Evolutionary conservation across 1,140 invertebrate genomes (phyloP).

Genomic region (Antheraea pernyi): DNA sequence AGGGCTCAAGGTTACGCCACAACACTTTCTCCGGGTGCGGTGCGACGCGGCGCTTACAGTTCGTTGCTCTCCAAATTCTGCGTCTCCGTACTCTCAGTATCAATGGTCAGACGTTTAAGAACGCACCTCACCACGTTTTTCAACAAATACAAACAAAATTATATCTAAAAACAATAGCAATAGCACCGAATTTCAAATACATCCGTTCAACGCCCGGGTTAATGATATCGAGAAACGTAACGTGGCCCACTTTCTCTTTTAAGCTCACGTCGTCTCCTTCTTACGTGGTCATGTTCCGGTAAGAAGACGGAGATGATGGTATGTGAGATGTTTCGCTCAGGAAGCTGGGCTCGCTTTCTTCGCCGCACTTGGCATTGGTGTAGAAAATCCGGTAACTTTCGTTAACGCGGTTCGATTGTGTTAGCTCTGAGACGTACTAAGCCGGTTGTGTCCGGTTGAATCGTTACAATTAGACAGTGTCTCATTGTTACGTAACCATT

Average conservation of each 20-base stretch:
- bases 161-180: conserved; percentile 32
- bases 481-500: conserved; percentile 53
- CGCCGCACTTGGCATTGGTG: conserved; percentile 72
- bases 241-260: conserved; percentile 78
- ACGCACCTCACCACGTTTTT: conserved; percentile 30
- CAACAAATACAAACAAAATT: conserved; percentile 31
- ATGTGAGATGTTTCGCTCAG: conserved; percentile 46
- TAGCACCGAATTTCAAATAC: conserved; percentile 40
- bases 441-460: conserved; percentile 33
- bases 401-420: conserved; percentile 53
- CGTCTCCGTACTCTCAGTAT: conserved; percentile 43
- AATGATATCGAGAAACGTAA: conserved; percentile 75
- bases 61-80: conserved; percentile 75
- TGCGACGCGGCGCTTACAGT: conserved; percentile 37
- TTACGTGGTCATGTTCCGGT: conserved; percentile 33
- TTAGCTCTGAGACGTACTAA: conserved; percentile 35
- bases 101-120: conserved; percentile 51
- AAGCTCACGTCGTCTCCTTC: conserved; percentile 66
- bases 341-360: conserved; percentile 73
- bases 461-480: conserved; percentile 49
- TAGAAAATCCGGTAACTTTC: conserved; percentile 75
- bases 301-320: conserved; percentile 58
- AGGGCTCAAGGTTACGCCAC: conserved; percentile 71
- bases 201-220: conserved; percentile 66
- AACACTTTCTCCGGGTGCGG: conserved; percentile 61